A percentile compares a stretch with the other conserved stretches of the same genome.
These are phyloP conservation scores for Champsocephalus esox DNA, from an alignment of 2,797 vertebrate genomes.

Conservation along the genomic window DNA sequence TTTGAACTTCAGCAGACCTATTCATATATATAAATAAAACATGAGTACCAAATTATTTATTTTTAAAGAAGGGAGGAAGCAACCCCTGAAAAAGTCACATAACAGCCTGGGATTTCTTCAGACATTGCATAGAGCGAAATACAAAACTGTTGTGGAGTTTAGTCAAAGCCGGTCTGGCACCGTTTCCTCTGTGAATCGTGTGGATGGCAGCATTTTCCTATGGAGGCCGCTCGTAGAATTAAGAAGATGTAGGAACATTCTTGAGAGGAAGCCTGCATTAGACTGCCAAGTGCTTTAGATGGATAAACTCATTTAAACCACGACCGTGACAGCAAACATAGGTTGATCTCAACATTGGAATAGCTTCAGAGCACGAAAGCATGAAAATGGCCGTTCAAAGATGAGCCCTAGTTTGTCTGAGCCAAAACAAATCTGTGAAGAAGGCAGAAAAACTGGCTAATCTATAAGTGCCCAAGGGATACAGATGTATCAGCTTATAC, in stretches of 20 bases:
- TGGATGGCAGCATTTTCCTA: background rate
- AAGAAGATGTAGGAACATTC: background rate
- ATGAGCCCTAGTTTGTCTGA: background rate
- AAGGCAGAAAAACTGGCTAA: background rate
- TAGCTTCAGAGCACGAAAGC: slow-evolving; percentile 43
- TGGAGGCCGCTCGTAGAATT: slow-evolving; percentile 8
- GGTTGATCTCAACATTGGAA: slow-evolving; percentile 31
- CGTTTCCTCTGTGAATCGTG: slow-evolving; percentile 5
- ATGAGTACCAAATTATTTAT: slow-evolving; percentile 4
- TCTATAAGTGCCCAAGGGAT: background rate
- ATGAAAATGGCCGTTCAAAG: background rate
- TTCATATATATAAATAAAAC: slow-evolving; percentile 12
- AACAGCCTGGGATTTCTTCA: background rate
- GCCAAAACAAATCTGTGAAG: slow-evolving; percentile 9
- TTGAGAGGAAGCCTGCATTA: slow-evolving; percentile 17
- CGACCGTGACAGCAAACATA: slow-evolving; percentile 8
- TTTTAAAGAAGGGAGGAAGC: background rate
- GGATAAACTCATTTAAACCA: background rate
- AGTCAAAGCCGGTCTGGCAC: background rate
- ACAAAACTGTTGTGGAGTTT: slow-evolving; percentile 1
- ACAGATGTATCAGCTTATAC: slow-evolving; percentile 1
- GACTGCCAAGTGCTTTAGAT: slow-evolving; percentile 39
- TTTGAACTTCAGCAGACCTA: background rate
- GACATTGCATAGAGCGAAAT: background rate
- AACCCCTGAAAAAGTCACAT: background rate